Evolutionary conservation across 2,888 invertebrate species (phyloP), one percentile per base, ranked within the genome.

Genomic region (Dryomyza anilis): DNA sequence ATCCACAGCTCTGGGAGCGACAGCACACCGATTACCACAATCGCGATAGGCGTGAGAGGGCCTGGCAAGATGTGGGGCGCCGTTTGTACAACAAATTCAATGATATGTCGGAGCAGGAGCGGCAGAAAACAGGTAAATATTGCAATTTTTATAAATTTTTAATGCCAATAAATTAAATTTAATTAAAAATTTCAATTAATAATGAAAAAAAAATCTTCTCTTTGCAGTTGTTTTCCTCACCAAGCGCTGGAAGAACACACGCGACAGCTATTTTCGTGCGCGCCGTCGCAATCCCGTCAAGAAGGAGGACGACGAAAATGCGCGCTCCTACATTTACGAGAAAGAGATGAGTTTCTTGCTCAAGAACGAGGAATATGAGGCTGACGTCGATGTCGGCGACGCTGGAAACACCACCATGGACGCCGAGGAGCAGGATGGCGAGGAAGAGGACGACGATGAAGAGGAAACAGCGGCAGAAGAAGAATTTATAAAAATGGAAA

Each of bases 171-270:
- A n/a, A n/a, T n/a, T n/a, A n/a, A n/a, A n/a, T n/a, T n/a, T n/a
- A n/a, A n/a, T n/a, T n/a, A n/a, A n/a, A 2, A 36, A 23, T 6
- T 3, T 33, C 10, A 21, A 46, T 1, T 21, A 8, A 3, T 46
- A 19, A 8, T 46, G 12, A 23, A 21, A 23, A 12, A 21, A 21
- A 46, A 46, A 46, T 46, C 25, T 30, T 5, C 4, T 30, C 3
- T 43, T 59, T 43, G 27, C 55, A 77, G 78, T 71, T 0, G 70
- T 70, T 59, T 71, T 73, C 6, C 48, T 77, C 25, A 61, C 72
- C 0, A 76, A 77, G 39, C 76, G 76, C 0, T 76, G 76, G 76
- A 76, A 76, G 52, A 76, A 76, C 57, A 77, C 76, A 1, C 71
- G 76, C 16, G 76, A 76, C 53, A 76, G 76, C 61, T 76, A 70